Conservation (phyloP, 2,113 vertebrate species). For the Phyllopteryx taeniolatus region DNA sequence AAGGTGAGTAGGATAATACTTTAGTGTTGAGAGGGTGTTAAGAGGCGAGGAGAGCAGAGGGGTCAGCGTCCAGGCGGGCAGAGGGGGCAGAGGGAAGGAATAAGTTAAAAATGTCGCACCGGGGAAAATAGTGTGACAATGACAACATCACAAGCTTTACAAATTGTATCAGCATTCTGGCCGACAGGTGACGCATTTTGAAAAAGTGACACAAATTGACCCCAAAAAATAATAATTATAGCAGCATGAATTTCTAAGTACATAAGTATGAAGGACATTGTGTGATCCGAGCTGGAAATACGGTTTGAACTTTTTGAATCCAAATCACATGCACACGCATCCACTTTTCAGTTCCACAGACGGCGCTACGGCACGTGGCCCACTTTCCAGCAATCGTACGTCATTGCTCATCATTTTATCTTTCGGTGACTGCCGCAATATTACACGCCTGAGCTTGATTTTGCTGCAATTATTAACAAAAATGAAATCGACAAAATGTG, state of each 20-base stretch:
- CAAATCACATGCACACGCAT: slow-evolving; percentile 6
- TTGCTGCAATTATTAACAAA: slow-evolving; percentile 65
- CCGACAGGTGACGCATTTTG: not conserved
- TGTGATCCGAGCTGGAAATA: not conserved
- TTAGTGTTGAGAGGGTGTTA: slow-evolving; percentile 72
- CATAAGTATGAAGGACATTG: not conserved
- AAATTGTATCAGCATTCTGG: not conserved
- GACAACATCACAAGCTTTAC: slow-evolving; percentile 56
- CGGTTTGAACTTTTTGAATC: not conserved
- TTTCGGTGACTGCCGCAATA: slow-evolving; percentile 59
- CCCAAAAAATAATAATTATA: not conserved
- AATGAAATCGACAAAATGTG: slow-evolving; percentile 62
- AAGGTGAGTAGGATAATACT: slow-evolving; percentile 76
- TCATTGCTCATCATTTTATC: slow-evolving; percentile 65
- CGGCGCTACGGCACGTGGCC: not conserved
- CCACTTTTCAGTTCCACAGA: not conserved
- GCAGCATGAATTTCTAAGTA: not conserved
- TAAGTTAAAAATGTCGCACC: slow-evolving; percentile 67
- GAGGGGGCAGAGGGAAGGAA: slow-evolving; percentile 71
- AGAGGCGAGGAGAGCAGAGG: slow-evolving; percentile 70
- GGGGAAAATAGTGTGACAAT: slow-evolving; percentile 57
- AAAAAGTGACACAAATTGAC: not conserved
- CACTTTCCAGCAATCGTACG: slow-evolving; percentile 19
- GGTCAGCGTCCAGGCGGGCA: slow-evolving; percentile 73
- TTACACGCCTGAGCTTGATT: slow-evolving; percentile 44